Percentiles rank a stretch among this genome's conserved stretches.
These are phyloP conservation scores for Dolichotis patagonum DNA, from an alignment of 2,113 vertebrate species.

Conservation along the genomic window DNA sequence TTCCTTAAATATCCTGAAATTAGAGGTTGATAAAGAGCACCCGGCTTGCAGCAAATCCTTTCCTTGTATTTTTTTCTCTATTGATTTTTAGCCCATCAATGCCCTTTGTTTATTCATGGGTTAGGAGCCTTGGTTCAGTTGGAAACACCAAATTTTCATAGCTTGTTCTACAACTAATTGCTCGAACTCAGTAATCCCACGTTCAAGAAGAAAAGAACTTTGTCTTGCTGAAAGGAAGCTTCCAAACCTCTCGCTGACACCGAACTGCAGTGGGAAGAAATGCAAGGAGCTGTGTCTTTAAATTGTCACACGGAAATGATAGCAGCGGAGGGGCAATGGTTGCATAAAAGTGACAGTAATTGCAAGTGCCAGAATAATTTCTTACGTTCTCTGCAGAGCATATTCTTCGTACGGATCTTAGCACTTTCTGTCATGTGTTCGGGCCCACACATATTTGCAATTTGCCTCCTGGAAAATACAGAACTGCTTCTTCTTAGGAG, in stretches of 20 bases:
- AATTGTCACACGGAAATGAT: slow-evolving; percentile 52
- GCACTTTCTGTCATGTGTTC: not conserved
- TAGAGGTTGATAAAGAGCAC: slow-evolving; percentile 56
- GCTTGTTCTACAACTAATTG: slow-evolving; percentile 39
- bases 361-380: not conserved
- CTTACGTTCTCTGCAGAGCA: not conserved
- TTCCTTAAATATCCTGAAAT: slow-evolving; percentile 75
- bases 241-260: not conserved
- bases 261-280: slow-evolving; percentile 14
- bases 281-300: not conserved
- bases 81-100: slow-evolving; percentile 5
- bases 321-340: not conserved
- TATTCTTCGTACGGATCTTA: not conserved
- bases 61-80: not conserved
- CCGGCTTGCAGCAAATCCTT: slow-evolving; percentile 39
- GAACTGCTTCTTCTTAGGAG: not conserved
- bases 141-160: slow-evolving; percentile 14
- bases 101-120: slow-evolving; percentile 56
- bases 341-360: not conserved
- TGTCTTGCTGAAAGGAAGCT: not conserved
- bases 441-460: not conserved
- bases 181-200: slow-evolving; percentile 4
- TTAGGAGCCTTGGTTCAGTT: slow-evolving; percentile 42
- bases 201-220: slow-evolving; percentile 13
- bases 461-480: not conserved